These are phyloP conservation scores for Odocoileus hemionus DNA, from an alignment of 2,113 vertebrate species.

Conservation along the genomic window DNA sequence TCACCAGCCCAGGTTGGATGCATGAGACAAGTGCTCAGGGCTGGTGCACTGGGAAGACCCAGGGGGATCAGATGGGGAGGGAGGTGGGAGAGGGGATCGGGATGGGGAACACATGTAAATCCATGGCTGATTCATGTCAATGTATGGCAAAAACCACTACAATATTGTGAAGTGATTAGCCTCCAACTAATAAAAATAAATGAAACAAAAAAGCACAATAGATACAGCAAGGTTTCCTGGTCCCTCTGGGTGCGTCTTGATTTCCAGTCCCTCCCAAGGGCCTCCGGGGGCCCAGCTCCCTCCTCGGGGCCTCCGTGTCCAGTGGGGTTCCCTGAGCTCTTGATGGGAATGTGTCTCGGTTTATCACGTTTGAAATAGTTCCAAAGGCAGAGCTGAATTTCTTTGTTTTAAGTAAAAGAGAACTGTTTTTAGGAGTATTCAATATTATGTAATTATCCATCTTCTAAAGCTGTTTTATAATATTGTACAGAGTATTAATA, in stretches of 20 bases:
- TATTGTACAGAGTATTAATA: neutral
- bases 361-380: neutral
- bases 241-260: neutral
- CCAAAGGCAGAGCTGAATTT: neutral
- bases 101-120: no score
- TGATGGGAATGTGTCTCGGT: neutral
- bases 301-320: neutral
- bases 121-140: no score
- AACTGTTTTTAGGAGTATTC: neutral
- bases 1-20: no score
- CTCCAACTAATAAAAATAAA: no score
- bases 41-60: no score
- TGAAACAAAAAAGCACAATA: neutral
- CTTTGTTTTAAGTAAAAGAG: neutral
- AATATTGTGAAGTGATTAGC: no score
- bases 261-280: neutral
- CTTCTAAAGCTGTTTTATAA: neutral
- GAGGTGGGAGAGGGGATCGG: no score
- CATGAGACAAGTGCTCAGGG: no score
- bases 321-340: neutral
- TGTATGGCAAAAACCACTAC: no score
- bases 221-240: neutral
- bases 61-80: no score
- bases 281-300: neutral
- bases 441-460: neutral